phyloP scores from a whole-genome alignment of 2,797 vertebrate genomes.

The Gadopsis marmoratus region DNA sequence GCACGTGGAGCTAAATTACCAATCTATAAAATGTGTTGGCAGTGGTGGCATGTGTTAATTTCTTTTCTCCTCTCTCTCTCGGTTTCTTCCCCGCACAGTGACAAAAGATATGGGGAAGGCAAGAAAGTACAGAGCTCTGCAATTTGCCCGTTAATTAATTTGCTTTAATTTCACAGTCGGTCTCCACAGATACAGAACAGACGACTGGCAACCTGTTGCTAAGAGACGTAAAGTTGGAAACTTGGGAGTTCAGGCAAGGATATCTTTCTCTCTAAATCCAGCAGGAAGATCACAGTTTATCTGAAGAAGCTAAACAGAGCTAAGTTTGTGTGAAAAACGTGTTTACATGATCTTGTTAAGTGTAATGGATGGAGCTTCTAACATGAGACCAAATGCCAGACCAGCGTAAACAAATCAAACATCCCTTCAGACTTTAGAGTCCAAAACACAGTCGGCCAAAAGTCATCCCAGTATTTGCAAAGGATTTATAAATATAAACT shows the following conservation, averaged over 20 bases:
- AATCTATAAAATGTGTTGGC: slow-evolving; percentile 24
- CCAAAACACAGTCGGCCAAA: background rate
- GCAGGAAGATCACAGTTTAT: background rate
- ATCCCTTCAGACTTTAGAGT: background rate
- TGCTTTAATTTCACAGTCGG: slow-evolving; percentile 9
- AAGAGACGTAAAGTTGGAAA: slow-evolving; percentile 16
- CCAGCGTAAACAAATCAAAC: slow-evolving; percentile 16
- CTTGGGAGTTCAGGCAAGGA: slow-evolving; percentile 1
- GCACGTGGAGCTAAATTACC: background rate
- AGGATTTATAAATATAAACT: background rate
- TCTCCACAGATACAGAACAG: slow-evolving; percentile 3
- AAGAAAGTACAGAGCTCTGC: slow-evolving; percentile 15
- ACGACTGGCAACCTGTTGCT: slow-evolving; percentile 37
- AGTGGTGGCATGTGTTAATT: too few relatives aligned
- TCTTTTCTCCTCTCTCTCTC: slow-evolving; percentile 11
- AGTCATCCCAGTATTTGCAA: background rate
- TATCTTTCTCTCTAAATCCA: background rate
- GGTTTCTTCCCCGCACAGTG: slow-evolving; percentile 21
- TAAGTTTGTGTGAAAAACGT: background rate
- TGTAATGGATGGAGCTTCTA: background rate
- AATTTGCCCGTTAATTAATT: slow-evolving; percentile 26
- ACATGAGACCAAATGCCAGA: background rate
- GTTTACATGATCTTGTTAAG: slow-evolving; percentile 7
- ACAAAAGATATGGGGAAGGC: slow-evolving; percentile 44
- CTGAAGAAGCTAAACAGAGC: slow-evolving; percentile 4